phyloP scores from a whole-genome alignment of 2,888 invertebrate genomes.

The Sinotaia quadrata region DNA sequence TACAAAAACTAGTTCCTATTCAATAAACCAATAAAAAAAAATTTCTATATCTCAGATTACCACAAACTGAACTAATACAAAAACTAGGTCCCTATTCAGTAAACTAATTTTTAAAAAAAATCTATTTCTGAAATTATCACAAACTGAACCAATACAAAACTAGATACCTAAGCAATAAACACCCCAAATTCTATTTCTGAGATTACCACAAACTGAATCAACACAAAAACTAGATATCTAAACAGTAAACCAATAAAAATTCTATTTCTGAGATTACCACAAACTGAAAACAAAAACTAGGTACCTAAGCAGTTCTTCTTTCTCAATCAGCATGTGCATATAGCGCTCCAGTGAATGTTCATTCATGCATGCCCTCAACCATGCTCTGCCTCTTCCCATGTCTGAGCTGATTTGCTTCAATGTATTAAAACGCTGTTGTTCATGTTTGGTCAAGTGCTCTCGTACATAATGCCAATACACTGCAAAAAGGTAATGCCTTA shows the following conservation, averaged over 20 bases:
- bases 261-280: neutral
- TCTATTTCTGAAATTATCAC: too few species aligned
- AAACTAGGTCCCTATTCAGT: too few species aligned
- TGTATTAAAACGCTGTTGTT: conserved; percentile 80
- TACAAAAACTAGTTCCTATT: too few species aligned
- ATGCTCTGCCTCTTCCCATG: conserved; percentile 87
- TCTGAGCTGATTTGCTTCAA: conserved; percentile 81
- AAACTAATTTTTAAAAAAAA: too few species aligned
- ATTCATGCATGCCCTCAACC: conserved; percentile 90
- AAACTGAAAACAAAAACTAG: too few species aligned
- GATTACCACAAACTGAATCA: neutral
- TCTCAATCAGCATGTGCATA: conserved; percentile 82
- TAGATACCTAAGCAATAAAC: too few species aligned
- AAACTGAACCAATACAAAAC: too few species aligned
- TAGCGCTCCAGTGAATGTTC: conserved; percentile 87
- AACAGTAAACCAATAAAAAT: too few species aligned
- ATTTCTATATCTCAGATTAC: too few species aligned
- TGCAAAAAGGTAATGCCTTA: conserved; percentile 52
- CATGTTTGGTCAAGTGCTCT: conserved; percentile 83
- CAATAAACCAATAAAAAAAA: too few species aligned
- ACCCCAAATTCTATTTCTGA: neutral
- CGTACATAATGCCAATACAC: conserved; percentile 73
- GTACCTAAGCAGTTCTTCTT: conserved; percentile 76
- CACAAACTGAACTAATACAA: too few species aligned
- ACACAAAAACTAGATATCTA: neutral